phyloP scores from a whole-genome alignment of 1,140 invertebrate species.

The Micrasema minimum region DNA sequence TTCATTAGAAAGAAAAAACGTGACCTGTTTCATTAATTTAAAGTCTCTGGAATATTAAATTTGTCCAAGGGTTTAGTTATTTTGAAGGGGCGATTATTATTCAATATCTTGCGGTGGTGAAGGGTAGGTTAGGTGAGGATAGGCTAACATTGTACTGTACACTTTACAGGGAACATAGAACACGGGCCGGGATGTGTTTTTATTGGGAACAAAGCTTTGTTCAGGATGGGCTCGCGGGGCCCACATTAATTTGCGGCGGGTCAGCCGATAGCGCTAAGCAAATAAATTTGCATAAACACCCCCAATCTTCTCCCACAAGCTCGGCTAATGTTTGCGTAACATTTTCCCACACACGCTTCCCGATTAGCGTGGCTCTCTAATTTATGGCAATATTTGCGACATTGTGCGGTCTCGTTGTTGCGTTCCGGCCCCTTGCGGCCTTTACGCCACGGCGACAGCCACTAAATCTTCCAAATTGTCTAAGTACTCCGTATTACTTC shows the following conservation, averaged over 20 bases:
- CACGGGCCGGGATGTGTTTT: conserved; percentile 6
- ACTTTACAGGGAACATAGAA: not conserved
- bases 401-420: conserved; percentile 32
- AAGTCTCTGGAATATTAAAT: too few relatives aligned
- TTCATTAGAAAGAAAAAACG: too few relatives aligned
- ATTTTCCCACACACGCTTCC: conserved; percentile 43
- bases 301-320: conserved; percentile 34
- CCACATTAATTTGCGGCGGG: conserved; percentile 40
- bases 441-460: conserved; percentile 19
- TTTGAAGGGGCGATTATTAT: not conserved
- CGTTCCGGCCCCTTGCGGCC: conserved; percentile 23
- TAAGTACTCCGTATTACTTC: conserved; percentile 19
- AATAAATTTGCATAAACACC: conserved; percentile 46
- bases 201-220: conserved; percentile 15
- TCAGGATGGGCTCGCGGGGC: conserved; percentile 18
- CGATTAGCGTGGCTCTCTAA: conserved; percentile 28
- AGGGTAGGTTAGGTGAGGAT: not conserved
- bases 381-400: conserved; percentile 37
- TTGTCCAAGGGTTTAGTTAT: too few relatives aligned
- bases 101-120: conserved; percentile 9
- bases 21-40: too few relatives aligned
- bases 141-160: too few relatives aligned
- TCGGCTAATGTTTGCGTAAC: conserved; percentile 37
- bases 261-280: conserved; percentile 42
- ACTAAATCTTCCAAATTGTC: conserved; percentile 30